Evolutionary conservation across 2,113 vertebrate species (phyloP).

Genomic region (Oreamnos americanus): DNA sequence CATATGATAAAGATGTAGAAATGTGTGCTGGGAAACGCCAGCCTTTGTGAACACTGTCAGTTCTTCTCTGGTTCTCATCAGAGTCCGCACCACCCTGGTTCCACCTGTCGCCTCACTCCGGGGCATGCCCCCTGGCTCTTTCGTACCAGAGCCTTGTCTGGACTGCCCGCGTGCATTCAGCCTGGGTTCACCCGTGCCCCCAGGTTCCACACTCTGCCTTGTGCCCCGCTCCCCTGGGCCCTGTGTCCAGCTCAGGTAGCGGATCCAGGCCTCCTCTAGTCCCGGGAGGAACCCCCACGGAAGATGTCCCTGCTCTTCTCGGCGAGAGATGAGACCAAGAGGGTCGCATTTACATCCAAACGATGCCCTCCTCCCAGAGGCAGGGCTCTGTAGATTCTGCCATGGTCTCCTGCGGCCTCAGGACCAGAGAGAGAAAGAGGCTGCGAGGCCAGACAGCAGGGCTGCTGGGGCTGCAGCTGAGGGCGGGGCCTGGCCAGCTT

Average conservation of each 20-base stretch:
- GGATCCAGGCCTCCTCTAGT: background rate
- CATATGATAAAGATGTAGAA: background rate
- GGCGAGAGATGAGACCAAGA: background rate
- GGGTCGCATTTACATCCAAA: rapidly evolving
- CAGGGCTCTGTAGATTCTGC: background rate
- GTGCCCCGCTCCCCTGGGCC: background rate
- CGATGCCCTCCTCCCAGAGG: rapidly evolving
- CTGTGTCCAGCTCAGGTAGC: rapidly evolving
- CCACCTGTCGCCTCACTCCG: background rate
- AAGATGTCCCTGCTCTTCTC: background rate
- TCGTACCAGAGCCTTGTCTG: background rate
- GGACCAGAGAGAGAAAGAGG: background rate
- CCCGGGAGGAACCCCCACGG: rapidly evolving
- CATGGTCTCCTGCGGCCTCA: rapidly evolving
- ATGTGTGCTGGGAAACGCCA: background rate
- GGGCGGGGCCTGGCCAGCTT: background rate
- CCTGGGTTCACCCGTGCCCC: rapidly evolving
- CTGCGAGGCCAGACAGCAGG: background rate
- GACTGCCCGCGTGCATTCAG: rapidly evolving
- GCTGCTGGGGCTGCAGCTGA: background rate
- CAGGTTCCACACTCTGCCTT: background rate
- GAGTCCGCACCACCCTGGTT: background rate
- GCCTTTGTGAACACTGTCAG: rapidly evolving
- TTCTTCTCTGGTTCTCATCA: background rate
- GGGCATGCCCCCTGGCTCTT: background rate